Evolutionary conservation across 2,113 vertebrate genomes (phyloP), one percentile per base, ranked within the genome.

Genomic region (Mustelus asterias): DNA sequence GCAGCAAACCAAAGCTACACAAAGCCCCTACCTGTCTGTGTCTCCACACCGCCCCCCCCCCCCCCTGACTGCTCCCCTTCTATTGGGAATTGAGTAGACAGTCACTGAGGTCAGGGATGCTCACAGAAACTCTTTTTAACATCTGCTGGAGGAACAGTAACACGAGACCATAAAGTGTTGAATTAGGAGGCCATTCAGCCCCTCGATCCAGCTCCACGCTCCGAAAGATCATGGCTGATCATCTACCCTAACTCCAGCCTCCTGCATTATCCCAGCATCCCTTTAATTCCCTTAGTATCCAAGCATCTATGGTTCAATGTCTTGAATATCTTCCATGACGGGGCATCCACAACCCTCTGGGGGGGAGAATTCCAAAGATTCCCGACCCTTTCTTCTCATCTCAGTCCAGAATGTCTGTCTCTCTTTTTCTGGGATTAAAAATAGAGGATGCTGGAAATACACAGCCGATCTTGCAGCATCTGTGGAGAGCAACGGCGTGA

Each of bases 1-100:
- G 88, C 88, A 60, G 88, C 11, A 3, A 16, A 16, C 88, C 88
- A 63, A 18, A n/a, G 14, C 58, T 18, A 24, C 13, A 92, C 88
- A 92, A 92, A 92, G 88, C 29, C 26, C 88, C 88, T 92, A 92
- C 88, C 88, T 92, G 88, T 92, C 33, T 37, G 29, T 26, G 6
- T 3, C 85, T 9, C 44, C 0, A 11, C 88, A 58, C 67, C 16
- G 41, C 41, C 16, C 24, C 14, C 37, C 26, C 24, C 86, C 24
- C 29, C 1, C 26, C 29, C 88, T 10, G 29, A 10, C 76, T 80
- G 69, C 69, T 26, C 3, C 69, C 24, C 76, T 37, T 18, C 33
- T 37, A 0, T 76, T 76, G 10, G 29, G 26, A 10, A 33, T 33
- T 10, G 33, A 76, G 72, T 76, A n/a, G 29, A 2, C 29, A 33